Percentiles rank a stretch among this genome's conserved stretches.
phyloP scores from a whole-genome alignment of 2,888 invertebrate genomes.

The Brachypterus glaber region DNA sequence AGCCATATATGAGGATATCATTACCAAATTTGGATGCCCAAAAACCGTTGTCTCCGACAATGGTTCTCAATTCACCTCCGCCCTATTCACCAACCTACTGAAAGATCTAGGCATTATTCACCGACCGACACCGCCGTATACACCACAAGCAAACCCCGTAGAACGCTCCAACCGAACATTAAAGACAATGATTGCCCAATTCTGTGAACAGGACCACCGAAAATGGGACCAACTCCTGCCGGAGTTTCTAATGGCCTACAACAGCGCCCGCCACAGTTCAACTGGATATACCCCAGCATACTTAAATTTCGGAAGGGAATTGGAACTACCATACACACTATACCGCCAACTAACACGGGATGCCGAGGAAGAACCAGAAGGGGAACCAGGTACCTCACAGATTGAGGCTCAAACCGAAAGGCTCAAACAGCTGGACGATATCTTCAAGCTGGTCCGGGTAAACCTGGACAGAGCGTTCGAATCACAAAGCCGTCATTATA shows the following conservation, averaged over 20 bases:
- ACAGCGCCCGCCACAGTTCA: too few species aligned
- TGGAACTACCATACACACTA: slow-evolving; percentile 9
- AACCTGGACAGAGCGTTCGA: too few species aligned
- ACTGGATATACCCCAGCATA: slow-evolving; percentile 18
- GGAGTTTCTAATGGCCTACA: slow-evolving; percentile 15
- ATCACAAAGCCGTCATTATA: too few species aligned
- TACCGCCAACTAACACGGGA: neutral
- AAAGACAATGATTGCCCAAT: slow-evolving; percentile 22
- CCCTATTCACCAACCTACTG: slow-evolving; percentile 9
- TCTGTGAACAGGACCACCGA: slow-evolving; percentile 20
- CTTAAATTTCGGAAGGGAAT: slow-evolving; percentile 17
- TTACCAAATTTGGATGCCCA: slow-evolving; percentile 24
- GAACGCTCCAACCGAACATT: slow-evolving; percentile 17
- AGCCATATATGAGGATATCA: slow-evolving; percentile 18
- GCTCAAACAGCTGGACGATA: too few species aligned
- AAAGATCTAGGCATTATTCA: neutral
- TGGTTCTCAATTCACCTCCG: slow-evolving; percentile 21
- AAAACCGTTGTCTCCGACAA: slow-evolving; percentile 22
- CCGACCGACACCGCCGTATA: slow-evolving; percentile 2
- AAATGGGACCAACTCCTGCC: slow-evolving; percentile 13
- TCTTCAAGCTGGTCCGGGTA: too few species aligned
- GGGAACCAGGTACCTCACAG: too few species aligned
- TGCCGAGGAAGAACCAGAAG: too few species aligned
- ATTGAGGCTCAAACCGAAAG: too few species aligned
- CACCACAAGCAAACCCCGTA: neutral